Base-by-base conservation (phyloP, 2,888 invertebrate species). In the Dichetophora obliterata region DNA sequence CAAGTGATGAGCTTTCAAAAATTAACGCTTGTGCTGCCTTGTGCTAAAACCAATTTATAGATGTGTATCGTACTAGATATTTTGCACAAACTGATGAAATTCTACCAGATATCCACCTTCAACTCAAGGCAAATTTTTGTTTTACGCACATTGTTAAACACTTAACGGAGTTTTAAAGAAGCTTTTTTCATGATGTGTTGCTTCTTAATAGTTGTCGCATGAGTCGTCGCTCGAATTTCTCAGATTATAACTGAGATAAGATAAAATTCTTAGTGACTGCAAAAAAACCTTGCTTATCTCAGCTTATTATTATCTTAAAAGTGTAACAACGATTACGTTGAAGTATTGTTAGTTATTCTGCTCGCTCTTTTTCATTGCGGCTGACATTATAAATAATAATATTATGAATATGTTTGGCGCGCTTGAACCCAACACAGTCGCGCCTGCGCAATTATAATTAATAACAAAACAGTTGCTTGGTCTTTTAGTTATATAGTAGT, bases 1-100 rank as follows among this genome's bases (percentile, higher is more conserved):
- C 83, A 82, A 82, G 84, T 83, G 86, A 86, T 85, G 85, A 85
- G 85, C 85, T 83, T 82, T 83, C 82, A 83, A 81, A 83, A 85
- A 82, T 80, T 34, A 27, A n/a, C 14, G 14, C 14, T 9, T 11
- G 37, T 11, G 37, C 65, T 27, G 57, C 14, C 24, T 43, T 43
- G 14, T 43, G 43, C 43, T 43, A 43, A 43, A 43, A 43, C 43
- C 11, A 3, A 43, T 43, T 43, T 3, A 43, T 43, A 43, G 43
- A 11, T 43, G 1, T n/a, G n/a, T n/a, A n/a, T n/a, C n/a, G n/a
- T 43, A 43, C 43, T 14, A 43, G 43, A 43, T 43, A 11, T 43
- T 43, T 43, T 43, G 43, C 43, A 43, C 14, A 43, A 43, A 43
- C 43, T 43, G 43, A 43, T n/a, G 54, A n/a, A 54, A 54, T 22